Evolutionary conservation across 2,888 invertebrate species (phyloP).

Genomic region (Petrolisthes manimaculis): DNA sequence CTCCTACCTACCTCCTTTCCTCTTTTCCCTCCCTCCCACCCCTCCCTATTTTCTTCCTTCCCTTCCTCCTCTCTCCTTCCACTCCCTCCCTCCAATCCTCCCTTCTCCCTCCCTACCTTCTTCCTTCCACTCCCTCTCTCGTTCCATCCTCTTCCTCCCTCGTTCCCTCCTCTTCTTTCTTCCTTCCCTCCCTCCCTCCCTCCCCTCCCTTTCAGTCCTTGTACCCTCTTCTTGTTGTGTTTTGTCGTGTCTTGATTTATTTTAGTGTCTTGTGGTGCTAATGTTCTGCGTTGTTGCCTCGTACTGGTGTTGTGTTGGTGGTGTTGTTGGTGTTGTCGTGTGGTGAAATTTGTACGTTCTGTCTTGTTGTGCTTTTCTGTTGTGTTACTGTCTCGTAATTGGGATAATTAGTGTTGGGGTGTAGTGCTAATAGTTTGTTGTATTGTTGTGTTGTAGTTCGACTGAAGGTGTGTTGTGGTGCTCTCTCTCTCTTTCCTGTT

Average conservation of each 20-base stretch:
- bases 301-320: background rate
- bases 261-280: background rate
- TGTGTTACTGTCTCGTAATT: no score
- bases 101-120: background rate
- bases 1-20: background rate
- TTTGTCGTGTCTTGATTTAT: background rate
- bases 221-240: background rate
- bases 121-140: no score
- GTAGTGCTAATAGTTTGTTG: no score
- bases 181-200: background rate
- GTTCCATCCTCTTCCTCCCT: background rate
- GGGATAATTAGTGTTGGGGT: no score
- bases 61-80: background rate
- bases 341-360: no score
- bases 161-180: background rate
- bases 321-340: background rate
- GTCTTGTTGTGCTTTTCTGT: no score
- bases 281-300: background rate
- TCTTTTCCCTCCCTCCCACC: background rate
- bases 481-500: background rate
- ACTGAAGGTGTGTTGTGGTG: background rate
- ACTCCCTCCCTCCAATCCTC: background rate
- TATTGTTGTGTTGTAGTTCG: no score
- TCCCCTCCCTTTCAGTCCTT: constrained; percentile 3
- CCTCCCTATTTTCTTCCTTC: background rate